Evolutionary conservation across 92 coral and sea anemone species (phyloP).

Genomic region (Isaurus tuberculatus): DNA sequence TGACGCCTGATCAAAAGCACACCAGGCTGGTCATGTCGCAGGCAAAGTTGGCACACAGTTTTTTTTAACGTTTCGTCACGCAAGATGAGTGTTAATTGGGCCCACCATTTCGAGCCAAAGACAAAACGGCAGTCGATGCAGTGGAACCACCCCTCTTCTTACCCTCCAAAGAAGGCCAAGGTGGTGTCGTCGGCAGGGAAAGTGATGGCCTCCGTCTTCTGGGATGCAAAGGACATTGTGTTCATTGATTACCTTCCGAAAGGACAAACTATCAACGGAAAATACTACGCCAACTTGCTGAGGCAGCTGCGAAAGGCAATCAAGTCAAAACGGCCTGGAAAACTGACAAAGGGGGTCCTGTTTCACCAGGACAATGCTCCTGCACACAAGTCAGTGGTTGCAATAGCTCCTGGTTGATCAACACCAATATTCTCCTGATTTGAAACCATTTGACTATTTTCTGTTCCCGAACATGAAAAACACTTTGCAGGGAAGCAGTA

Average conservation of each 20-base stretch:
- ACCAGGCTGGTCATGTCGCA: neutral
- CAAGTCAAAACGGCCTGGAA: neutral
- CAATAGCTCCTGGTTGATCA: neutral
- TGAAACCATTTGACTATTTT: too few species aligned
- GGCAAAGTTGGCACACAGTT: neutral
- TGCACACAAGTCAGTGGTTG: neutral
- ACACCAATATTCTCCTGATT: too few species aligned
- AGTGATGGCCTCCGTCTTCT: neutral
- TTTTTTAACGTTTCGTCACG: neutral
- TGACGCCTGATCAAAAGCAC: neutral
- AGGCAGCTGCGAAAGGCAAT: neutral
- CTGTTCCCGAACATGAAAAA: too few species aligned
- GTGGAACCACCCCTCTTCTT: neutral
- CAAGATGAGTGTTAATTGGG: neutral
- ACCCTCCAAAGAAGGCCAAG: neutral
- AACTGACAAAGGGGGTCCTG: neutral
- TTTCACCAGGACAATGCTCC: neutral
- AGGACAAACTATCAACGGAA: neutral
- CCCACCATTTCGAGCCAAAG: neutral
- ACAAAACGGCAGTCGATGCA: neutral
- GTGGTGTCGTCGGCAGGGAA: neutral
- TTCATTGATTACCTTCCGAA: neutral
- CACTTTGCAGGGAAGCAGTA: too few species aligned
- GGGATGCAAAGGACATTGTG: neutral
- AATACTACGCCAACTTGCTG: neutral